Percentiles rank a stretch among this genome's conserved stretches.
Evolutionary conservation across 2,113 vertebrate genomes (phyloP).

Genomic region (Sporophila hypoxantha): DNA sequence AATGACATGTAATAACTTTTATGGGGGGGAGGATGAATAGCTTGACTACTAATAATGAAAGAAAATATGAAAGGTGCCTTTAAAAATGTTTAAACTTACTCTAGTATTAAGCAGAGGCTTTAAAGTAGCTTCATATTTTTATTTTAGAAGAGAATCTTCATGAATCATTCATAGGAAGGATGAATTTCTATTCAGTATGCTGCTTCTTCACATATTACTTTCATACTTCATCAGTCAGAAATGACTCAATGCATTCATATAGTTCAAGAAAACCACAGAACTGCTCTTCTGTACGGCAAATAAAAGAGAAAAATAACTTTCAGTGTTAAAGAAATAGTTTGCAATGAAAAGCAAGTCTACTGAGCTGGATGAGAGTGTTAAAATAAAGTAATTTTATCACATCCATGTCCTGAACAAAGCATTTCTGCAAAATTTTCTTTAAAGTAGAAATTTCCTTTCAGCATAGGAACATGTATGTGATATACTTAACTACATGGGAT

Average conservation of each 20-base stretch:
- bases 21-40: not conserved
- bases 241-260: constrained; percentile 26
- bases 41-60: constrained; percentile 9
- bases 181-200: constrained; percentile 13
- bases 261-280: not conserved
- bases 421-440: not conserved
- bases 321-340: not conserved
- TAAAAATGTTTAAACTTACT: not conserved
- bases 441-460: not conserved
- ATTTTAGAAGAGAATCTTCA: not conserved
- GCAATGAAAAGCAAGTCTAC: not conserved
- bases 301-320: constrained; percentile 20
- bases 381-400: not conserved
- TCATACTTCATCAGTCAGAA: constrained; percentile 31
- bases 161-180: constrained; percentile 7
- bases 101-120: not conserved
- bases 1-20: not conserved
- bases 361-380: not conserved
- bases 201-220: constrained; percentile 18
- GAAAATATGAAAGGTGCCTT: not conserved
- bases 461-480: not conserved
- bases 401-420: not conserved
- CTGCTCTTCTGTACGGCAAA: not conserved
- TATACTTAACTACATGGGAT: not conserved
- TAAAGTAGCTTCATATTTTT: constrained; percentile 17